Percentiles rank a stretch among this genome's conserved stretches.
Evolutionary conservation across 2,888 invertebrate species (phyloP).

Genomic region (Drosophila sordidula): DNA sequence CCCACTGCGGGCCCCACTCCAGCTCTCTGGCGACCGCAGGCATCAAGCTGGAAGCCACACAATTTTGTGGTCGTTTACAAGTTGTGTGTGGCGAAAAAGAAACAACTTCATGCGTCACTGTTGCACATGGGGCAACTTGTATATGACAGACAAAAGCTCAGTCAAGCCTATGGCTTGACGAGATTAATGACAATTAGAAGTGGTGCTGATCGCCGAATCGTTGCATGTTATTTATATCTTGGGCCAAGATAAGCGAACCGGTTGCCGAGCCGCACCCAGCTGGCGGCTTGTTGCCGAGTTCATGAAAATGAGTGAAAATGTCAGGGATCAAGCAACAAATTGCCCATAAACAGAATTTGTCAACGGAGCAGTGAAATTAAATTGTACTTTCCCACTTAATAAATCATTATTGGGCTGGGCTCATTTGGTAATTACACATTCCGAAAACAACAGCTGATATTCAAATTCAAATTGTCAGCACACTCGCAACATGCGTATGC

Average conservation of each 20-base stretch:
- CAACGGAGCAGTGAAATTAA: slow-evolving; percentile 44
- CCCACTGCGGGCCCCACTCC: background rate
- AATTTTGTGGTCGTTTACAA: slow-evolving; percentile 54
- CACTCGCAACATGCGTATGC: slow-evolving; percentile 29
- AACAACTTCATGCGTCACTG: slow-evolving; percentile 56
- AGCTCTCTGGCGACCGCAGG: slow-evolving; percentile 20
- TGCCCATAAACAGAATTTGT: slow-evolving; percentile 64
- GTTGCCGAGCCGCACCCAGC: slow-evolving; percentile 54
- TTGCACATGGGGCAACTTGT: slow-evolving; percentile 21
- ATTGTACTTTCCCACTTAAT: slow-evolving; percentile 46
- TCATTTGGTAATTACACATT: slow-evolving; percentile 54
- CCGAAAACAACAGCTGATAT: slow-evolving; percentile 30
- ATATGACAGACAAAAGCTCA: slow-evolving; percentile 39
- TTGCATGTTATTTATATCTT: slow-evolving; percentile 18
- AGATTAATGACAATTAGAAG: slow-evolving; percentile 66
- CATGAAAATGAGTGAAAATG: slow-evolving; percentile 37
- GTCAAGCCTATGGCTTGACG: slow-evolving; percentile 42
- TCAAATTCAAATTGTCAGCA: slow-evolving; percentile 50
- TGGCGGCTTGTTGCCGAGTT: slow-evolving; percentile 18
- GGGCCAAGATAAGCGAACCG: slow-evolving; percentile 32
- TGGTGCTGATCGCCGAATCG: slow-evolving; percentile 40
- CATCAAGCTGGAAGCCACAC: slow-evolving; percentile 66
- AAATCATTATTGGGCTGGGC: slow-evolving; percentile 64
- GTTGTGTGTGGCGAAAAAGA: slow-evolving; percentile 22
- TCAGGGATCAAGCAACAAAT: slow-evolving; percentile 70